Base-by-base conservation (phyloP, 2,888 invertebrate species). In the Orchesellides sinensis region DNA sequence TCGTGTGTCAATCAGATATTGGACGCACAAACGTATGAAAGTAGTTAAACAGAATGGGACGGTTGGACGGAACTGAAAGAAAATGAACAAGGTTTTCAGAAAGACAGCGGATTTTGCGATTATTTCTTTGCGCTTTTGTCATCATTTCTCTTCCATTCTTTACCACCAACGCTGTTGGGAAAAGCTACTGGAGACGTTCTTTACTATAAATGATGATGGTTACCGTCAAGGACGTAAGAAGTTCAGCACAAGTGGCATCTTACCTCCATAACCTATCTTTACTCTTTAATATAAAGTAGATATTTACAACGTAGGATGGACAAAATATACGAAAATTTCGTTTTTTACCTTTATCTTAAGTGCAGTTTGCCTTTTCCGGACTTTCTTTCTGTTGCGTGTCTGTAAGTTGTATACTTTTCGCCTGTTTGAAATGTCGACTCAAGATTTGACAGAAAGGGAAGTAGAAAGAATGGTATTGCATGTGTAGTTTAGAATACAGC, bases 51-150 rank as follows among this genome's bases (percentile, higher is more conserved):
- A 25, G 25, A 77, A 61, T 32, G 35, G 49, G 68, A 27, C 54
- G 32, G 25, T 72, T 70, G 29, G 27, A 27, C 14, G 63, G 70
- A 63, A 72, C 27, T 35, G 45, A 72, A 70, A 72, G 79, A 79
- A 79, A 80, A 72, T 80, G 72, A 73, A 73, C 70, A 73, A 35
- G 66, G 54, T 54, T 73, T 80, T 73, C 66, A 45, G 65, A 66
- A n/a, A 66, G 66, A 73, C 65, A 80, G 73, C 35, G 80, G 80
- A 80, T 80, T 80, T 80, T 66, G 72, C 56, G 80, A 80, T 80
- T 80, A 80, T 73, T 80, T 73, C 59, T 70, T 63, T 63, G n/a
- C 54, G 40, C 23, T 17, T 63, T 52, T 56, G 40, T 52, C 79
- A 59, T 70, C 79, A 70, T 59, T 70, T 78, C 66, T 59, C 49